phyloP scores from a whole-genome alignment of 2,113 vertebrate genomes.

The Holacanthus passer region DNA sequence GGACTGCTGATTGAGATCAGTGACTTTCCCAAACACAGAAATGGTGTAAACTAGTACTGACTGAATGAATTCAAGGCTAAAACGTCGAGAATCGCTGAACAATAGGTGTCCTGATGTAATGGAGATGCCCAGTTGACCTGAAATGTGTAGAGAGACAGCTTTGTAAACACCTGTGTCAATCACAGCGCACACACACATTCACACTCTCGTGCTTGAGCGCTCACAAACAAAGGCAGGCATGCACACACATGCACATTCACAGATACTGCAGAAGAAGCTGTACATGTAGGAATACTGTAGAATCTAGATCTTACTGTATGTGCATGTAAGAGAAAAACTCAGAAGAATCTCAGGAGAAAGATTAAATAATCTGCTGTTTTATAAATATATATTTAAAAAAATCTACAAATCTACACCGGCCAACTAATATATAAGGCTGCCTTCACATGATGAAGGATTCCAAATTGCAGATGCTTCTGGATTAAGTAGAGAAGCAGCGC shows the following conservation, averaged over 20 bases:
- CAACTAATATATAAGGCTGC: neutral
- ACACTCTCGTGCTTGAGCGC: constrained; percentile 41
- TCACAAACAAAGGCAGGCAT: constrained; percentile 47
- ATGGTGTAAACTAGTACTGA: constrained; percentile 40
- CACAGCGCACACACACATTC: constrained; percentile 52
- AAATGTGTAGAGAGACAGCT: constrained; percentile 64
- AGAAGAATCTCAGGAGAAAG: neutral
- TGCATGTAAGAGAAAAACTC: neutral
- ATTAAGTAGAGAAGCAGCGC: neutral
- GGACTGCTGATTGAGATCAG: constrained; percentile 94
- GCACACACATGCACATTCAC: constrained; percentile 21
- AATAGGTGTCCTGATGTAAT: constrained; percentile 45
- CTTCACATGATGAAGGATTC: neutral
- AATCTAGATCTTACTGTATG: neutral
- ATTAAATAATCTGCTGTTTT: neutral
- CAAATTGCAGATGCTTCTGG: constrained; percentile 1
- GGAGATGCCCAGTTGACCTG: constrained; percentile 52
- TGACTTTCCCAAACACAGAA: constrained; percentile 87
- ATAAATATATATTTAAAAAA: too few species aligned
- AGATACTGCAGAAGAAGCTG: constrained; percentile 12
- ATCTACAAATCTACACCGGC: too few species aligned
- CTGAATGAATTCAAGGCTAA: constrained; percentile 79
- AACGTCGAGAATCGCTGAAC: constrained; percentile 63
- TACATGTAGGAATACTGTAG: neutral
- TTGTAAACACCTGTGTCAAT: constrained; percentile 72